Base-by-base conservation (phyloP, 2,113 vertebrate species). In the Anarrhichthys ocellatus region DNA sequence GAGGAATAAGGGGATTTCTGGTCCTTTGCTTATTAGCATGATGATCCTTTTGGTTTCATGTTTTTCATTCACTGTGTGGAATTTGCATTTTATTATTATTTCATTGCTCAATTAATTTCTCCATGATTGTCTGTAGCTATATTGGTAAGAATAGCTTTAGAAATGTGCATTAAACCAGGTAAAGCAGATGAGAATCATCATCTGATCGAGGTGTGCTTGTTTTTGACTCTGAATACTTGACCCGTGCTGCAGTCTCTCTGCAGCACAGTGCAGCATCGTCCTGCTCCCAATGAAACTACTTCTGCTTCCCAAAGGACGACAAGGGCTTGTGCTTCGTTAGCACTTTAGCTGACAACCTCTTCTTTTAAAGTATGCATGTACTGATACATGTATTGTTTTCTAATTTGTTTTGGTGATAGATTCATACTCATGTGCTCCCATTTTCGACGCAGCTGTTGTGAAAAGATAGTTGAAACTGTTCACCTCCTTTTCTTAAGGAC, bases 221-320 rank as follows among this genome's bases (percentile, higher is more conserved):
- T 52, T 76, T 54, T 48, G 6, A 5, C 59, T 66, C 32, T 66
- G 24, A 63, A 73, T 48, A 24, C 34, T 75, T 0, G 7, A 27
- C 5, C 48, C 14, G 22, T 84, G 76, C 81, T 89, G 83, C 83
- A 87, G 59, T 85, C 22, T 72, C 80, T 75, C 90, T 90, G 90
- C 92, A 90, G 84, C 29, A 54, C 18, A 20, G 76, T 77, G 87
- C 87, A 86, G 80, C 77, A 54, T 27, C 24, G 27, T 80, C 48
- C 81, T 78, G 71, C 72, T 61, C n/a, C 36, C 62, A 69, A 17
- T 54, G 65, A 73, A 90, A 86, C 46, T 63, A 32, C 75, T 65
- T 69, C 82, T 83, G 62, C 83, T 64, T 15, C 75, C 77, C 79
- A 27, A 14, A 63, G 42, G 68, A 71, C 36, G 17, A 27, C 32